Conservation (phyloP, 2,888 invertebrate genomes). For the Parascotia fuliginaria region DNA sequence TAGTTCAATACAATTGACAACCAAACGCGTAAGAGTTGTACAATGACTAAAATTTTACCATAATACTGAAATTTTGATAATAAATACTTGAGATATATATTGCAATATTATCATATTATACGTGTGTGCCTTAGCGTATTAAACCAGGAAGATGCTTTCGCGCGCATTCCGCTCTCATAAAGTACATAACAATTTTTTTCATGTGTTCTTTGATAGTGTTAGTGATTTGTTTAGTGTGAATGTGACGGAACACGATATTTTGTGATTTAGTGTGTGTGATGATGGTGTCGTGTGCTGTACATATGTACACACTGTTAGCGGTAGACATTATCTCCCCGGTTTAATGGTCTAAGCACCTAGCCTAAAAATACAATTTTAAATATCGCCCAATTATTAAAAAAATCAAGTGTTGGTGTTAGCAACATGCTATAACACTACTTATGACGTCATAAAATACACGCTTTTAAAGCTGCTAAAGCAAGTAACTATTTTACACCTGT, state of each 20-base stretch:
- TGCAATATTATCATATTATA: constrained; percentile 21
- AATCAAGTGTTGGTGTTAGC: background rate
- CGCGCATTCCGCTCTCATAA: no score
- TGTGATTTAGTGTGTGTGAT: no score
- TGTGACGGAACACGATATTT: no score
- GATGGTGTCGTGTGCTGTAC: no score
- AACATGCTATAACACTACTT: background rate
- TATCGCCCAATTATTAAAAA: background rate
- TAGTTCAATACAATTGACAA: constrained; percentile 37
- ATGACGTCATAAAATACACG: background rate
- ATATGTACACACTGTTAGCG: no score
- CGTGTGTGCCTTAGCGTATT: no score
- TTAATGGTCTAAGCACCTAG: no score
- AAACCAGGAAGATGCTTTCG: no score
- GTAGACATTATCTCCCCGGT: no score
- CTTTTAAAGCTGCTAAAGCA: background rate
- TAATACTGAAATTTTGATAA: constrained; percentile 54
- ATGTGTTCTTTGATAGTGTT: no score
- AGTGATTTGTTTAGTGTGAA: no score
- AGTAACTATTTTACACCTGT: background rate
- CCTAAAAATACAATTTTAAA: constrained; percentile 1
- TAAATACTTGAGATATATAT: constrained; percentile 14
- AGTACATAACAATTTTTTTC: no score
- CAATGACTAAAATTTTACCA: constrained; percentile 75
- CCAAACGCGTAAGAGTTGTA: constrained; percentile 49